Conservation (phyloP, 2,797 vertebrate species). For the Squalus acanthias region DNA sequence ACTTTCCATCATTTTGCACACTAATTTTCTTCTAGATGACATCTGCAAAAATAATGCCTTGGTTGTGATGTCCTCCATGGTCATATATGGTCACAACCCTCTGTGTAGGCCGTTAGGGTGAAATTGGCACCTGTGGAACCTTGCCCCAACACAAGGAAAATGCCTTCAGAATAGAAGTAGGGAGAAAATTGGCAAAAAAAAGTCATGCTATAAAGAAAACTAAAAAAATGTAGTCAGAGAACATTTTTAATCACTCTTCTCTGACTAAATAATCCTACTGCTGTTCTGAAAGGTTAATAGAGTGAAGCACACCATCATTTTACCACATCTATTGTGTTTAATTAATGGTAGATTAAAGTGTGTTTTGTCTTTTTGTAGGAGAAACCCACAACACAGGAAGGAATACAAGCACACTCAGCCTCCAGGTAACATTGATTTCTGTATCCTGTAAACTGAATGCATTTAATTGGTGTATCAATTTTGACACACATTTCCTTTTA, state of each 20-base stretch:
- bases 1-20: neutral
- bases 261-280: neutral
- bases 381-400: slow-evolving; percentile 62
- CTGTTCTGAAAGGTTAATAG: neutral
- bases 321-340: neutral
- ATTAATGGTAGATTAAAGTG: slow-evolving; percentile 26
- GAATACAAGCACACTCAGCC: slow-evolving; percentile 57
- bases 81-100: neutral
- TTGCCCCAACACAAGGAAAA: neutral
- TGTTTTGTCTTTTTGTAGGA: slow-evolving; percentile 50
- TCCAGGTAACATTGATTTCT: slow-evolving; percentile 48
- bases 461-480: neutral
- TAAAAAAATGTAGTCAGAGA: neutral
- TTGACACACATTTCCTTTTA: neutral
- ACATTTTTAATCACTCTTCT: neutral
- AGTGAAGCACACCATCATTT: neutral
- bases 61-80: neutral
- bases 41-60: neutral
- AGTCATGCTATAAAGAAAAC: neutral
- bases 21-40: neutral
- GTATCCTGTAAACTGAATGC: neutral
- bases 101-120: neutral
- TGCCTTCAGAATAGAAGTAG: neutral
- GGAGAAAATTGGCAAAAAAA: neutral
- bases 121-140: neutral